Base-by-base conservation (phyloP, 2,888 invertebrate genomes). In the Cephalotes varians region DNA sequence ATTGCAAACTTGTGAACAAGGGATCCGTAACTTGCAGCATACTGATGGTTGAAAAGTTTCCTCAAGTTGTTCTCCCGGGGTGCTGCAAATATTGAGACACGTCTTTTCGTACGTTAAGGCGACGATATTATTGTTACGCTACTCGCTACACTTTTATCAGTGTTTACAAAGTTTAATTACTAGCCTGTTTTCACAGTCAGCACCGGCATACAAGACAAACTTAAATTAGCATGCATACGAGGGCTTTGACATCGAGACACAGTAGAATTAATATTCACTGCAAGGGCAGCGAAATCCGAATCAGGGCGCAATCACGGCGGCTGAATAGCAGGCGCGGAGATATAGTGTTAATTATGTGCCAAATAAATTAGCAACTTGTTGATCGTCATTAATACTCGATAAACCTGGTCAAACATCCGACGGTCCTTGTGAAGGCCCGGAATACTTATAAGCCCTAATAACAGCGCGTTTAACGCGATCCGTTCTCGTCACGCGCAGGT, bases 351-450 rank as follows among this genome's bases (percentile, higher is more conserved):
- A 88, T 85, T 85, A 82, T 84, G 65, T 71, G 21, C 74, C 67
- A 76, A 83, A 85, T 84, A 87, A 79, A 89, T 90, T 87, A 87
- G 74, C 89, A 90, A 88, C 89, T 89, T 89, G 89, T 89, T 89
- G 89, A 89, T 89, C 79, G 86, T 83, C 86, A 83, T 86, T 86
- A 73, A 86, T 87, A 82, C 81, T 76, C 76, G 58, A 84, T 80
- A 80, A 81, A 83, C 37, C 67, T 69, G 81, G 47, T 54, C 77
- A 77, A 83, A 83, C 67, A 76, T 64, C 31, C 44, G 21, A 44
- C 64, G 21, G 58, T 44, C 28, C 49, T 28, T 5, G 67, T n/a
- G 58, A 73, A 49, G 71, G 47, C n/a, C 12, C 47, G 40, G 21
- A 49, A 71, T 58, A 69, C 51, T 76, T 69, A 74, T 56, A 69